Base-by-base conservation (phyloP, 2,888 invertebrate species). In the Barypeithes pellucidus region DNA sequence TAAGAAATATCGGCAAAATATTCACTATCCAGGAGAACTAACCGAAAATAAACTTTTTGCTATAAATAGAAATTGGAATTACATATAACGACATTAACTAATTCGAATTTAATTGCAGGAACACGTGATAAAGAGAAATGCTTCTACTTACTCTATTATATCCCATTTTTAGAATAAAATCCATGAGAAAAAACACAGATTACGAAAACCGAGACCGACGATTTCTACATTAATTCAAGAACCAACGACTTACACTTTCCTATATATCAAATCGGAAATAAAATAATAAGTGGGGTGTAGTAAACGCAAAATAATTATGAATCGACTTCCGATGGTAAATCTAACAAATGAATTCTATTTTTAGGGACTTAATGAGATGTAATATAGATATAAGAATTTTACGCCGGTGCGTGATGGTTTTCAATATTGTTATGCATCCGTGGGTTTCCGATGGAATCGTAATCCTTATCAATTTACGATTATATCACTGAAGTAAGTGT, bases 231-330 rank as follows among this genome's bases (percentile, higher is more conserved):
- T 36, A 67, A 62, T 67, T 67, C 62, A 45, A 67, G 70, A 61
- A 33, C 33, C 62, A 54, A 20, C 36, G 18, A 45, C 63, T 68
- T 59, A 59, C 36, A 62, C 69, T 74, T 74, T 74, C 74, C 70
- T 74, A 70, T 74, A 74, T 71, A 74, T 68, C 45, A 70, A 67
- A 67, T 71, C 74, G 74, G 74, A 74, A 74, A 22, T 74, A 24
- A 41, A 63, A 67, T 24, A 45, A 2, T 54, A n/a, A 69, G 73
- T 73, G 73, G 73, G 73, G 73, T 14, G 33, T 3, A 12, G 9
- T 45, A 57, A 16, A 7, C 33, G 54, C 16, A n/a, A 33, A 57
- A 57, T 22, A 22, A 50, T 50, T 22, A 22, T n/a, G 3, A 22
- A 50, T 50, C 22, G n/a, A 50, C 50, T 50, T 50, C 50, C 50